phyloP scores from a whole-genome alignment of 2,888 invertebrate genomes.

The Micoletzkya japonica region DNA sequence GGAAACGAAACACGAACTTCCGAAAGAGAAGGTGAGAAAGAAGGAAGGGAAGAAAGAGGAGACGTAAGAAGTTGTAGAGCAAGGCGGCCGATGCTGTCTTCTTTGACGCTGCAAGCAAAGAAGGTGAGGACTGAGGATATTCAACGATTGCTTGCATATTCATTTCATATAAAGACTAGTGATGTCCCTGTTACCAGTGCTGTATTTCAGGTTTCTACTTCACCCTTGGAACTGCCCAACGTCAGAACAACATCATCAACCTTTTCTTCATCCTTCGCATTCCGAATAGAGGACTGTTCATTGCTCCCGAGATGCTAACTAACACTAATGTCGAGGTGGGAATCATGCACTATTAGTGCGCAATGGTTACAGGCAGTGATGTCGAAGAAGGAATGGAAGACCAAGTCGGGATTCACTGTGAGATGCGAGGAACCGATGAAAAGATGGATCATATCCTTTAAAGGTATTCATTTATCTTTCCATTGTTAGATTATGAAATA shows the following conservation, averaged over 20 bases:
- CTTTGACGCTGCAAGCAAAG: conserved; percentile 74
- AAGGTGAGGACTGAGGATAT: conserved; percentile 63
- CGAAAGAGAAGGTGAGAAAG: conserved; percentile 31
- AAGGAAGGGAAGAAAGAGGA: neutral
- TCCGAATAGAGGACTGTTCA: conserved; percentile 75
- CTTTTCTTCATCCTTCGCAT: conserved; percentile 67
- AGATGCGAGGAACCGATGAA: conserved; percentile 77
- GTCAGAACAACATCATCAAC: conserved; percentile 51
- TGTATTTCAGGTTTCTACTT: conserved; percentile 45
- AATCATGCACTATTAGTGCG: conserved; percentile 57
- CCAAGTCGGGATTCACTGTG: conserved; percentile 75
- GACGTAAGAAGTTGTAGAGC: conserved; percentile 32
- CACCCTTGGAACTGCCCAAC: conserved; percentile 55
- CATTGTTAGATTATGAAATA: too few species aligned
- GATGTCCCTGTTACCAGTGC: neutral
- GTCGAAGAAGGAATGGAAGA: conserved; percentile 66
- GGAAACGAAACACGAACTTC: conserved; percentile 48
- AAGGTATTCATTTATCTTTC: too few species aligned
- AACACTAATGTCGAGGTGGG: conserved; percentile 53
- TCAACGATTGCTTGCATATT: neutral
- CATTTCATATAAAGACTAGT: neutral
- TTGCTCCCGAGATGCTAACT: conserved; percentile 49
- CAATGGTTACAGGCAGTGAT: conserved; percentile 24
- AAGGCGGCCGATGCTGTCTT: conserved; percentile 79
- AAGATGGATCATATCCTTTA: conserved; percentile 75